Evolutionary conservation across 30 jellyfish, hydroid and myxozoan genomes (phyloP).

Genomic region (Turritopsis rubra): DNA sequence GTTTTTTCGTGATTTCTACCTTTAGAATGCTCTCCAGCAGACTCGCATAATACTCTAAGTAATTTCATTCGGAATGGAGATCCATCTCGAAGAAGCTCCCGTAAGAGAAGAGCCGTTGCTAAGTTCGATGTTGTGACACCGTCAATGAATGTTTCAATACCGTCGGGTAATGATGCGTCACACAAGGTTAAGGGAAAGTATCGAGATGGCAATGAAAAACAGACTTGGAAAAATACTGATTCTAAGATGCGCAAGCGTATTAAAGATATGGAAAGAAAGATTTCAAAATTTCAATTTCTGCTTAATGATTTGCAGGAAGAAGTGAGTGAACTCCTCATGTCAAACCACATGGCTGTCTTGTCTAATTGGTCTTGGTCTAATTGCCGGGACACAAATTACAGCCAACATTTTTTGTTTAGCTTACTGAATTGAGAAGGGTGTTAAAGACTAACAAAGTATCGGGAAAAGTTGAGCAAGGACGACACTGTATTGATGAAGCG

Average conservation of each 20-base stretch:
- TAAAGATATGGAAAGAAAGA: neutral
- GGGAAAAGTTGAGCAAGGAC: neutral
- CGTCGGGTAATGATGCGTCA: neutral
- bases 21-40: neutral
- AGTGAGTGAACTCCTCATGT: neutral
- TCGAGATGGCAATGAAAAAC: neutral
- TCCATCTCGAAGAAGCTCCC: neutral
- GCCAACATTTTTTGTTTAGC: neutral
- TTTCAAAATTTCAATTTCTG: neutral
- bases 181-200: neutral
- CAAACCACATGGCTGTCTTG: no score
- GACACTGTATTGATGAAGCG: constrained; percentile 27
- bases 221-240: neutral
- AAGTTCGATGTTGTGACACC: neutral
- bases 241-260: neutral
- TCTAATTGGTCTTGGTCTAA: no score
- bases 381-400: neutral
- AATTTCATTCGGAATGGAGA: constrained; percentile 3
- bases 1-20: no score
- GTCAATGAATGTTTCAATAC: neutral
- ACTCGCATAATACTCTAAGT: neutral
- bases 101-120: neutral
- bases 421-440: neutral
- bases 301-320: neutral
- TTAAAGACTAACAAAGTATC: neutral